These are phyloP conservation scores for Bursaphelenchus okinawaensis DNA, from an alignment of 2,888 invertebrate species.

Conservation along the genomic window DNA sequence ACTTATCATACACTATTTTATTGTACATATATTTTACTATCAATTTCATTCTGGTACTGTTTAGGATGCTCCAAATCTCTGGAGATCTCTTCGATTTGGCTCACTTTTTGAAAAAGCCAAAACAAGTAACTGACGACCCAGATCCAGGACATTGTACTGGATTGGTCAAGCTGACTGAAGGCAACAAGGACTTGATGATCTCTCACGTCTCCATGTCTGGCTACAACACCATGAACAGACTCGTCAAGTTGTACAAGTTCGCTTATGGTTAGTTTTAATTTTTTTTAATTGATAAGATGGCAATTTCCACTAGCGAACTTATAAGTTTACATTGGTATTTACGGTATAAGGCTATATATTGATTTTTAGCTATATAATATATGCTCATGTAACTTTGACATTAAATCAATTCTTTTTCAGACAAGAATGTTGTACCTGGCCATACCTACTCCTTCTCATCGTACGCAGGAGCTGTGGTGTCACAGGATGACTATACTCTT, in stretches of 20 bases:
- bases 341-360: neutral
- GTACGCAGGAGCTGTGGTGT: conserved; percentile 55
- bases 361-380: too few species aligned
- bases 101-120: conserved; percentile 49
- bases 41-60: conserved; percentile 3
- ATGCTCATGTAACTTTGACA: neutral
- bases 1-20: too few species aligned
- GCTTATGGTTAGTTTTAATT: conserved; percentile 62
- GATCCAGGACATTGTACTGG: conserved; percentile 50
- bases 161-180: conserved; percentile 46
- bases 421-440: conserved; percentile 59
- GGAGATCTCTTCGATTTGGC: conserved; percentile 54
- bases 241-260: conserved; percentile 64
- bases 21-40: too few species aligned
- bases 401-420: conserved; percentile 25
- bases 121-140: conserved; percentile 37
- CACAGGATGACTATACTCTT: conserved; percentile 57
- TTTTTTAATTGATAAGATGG: neutral
- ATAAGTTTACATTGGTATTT: neutral
- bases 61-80: conserved; percentile 52
- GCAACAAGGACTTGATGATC: conserved; percentile 48
- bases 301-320: neutral
- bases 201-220: conserved; percentile 54
- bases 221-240: conserved; percentile 53
- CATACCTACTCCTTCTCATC: conserved; percentile 54